Percentiles rank a stretch among this genome's conserved stretches.
phyloP scores from a whole-genome alignment of 2,888 invertebrate genomes.

The Andrena fulva region DNA sequence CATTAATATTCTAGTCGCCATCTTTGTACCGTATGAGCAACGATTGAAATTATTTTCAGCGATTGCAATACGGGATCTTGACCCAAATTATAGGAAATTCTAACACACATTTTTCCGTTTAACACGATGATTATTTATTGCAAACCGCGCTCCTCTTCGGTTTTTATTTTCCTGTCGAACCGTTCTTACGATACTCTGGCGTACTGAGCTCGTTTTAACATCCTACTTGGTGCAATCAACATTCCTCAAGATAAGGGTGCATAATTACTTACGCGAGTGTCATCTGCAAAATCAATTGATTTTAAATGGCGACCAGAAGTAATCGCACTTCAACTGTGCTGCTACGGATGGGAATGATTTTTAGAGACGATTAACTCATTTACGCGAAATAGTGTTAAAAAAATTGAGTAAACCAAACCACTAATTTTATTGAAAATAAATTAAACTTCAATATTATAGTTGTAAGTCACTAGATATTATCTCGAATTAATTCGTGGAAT shows the following conservation, averaged over 20 bases:
- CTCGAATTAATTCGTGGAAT: too few relatives aligned
- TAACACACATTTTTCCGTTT: conserved; percentile 30
- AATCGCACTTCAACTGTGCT: background rate
- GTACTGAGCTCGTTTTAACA: background rate
- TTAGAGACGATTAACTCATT: background rate
- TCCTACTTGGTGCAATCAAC: background rate
- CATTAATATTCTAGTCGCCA: conserved; percentile 59
- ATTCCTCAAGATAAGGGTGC: background rate
- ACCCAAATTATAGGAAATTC: conserved; percentile 39
- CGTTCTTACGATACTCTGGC: background rate
- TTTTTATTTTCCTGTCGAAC: background rate
- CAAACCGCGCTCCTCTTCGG: background rate
- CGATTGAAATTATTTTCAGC: conserved; percentile 63
- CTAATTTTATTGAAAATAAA: background rate
- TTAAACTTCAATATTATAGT: background rate
- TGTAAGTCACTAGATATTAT: background rate
- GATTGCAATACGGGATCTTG: conserved; percentile 56
- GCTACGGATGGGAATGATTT: background rate
- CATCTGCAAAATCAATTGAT: background rate
- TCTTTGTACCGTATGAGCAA: conserved; percentile 60
- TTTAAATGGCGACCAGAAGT: background rate
- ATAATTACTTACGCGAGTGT: conserved; percentile 1
- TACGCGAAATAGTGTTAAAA: background rate
- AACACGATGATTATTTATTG: conserved; percentile 4
- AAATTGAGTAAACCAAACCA: background rate